phyloP scores from a whole-genome alignment of 1,140 invertebrate genomes.

The Mamestra configurata region DNA sequence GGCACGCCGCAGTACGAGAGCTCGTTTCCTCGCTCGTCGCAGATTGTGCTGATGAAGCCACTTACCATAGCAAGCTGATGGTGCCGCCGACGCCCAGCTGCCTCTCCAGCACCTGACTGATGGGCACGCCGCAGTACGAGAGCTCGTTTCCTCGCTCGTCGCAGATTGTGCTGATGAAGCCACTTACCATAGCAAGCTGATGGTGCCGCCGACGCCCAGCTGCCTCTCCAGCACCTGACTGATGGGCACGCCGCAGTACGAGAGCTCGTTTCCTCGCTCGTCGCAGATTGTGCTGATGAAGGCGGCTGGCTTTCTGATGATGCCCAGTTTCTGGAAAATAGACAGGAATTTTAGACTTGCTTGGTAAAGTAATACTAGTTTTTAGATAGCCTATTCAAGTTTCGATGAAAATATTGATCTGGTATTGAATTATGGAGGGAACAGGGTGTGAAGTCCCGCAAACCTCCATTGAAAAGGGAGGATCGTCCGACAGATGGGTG shows the following conservation, averaged over 20 bases:
- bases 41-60: too few relatives aligned
- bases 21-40: too few relatives aligned
- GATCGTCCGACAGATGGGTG: too few relatives aligned
- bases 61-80: conserved; percentile 96
- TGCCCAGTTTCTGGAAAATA: conserved; percentile 94
- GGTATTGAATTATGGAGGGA: too few relatives aligned
- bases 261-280: conserved; percentile 98
- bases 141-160: too few relatives aligned
- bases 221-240: conserved; percentile 96
- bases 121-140: conserved; percentile 96
- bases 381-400: too few relatives aligned
- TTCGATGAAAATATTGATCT: too few relatives aligned
- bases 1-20: too few relatives aligned
- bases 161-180: neutral
- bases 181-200: conserved; percentile 96
- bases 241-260: conserved; percentile 99
- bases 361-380: too few relatives aligned
- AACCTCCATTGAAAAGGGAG: too few relatives aligned
- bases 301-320: conserved; percentile 99
- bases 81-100: conserved; percentile 98
- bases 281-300: conserved; percentile 99
- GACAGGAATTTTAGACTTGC: neutral
- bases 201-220: conserved; percentile 98
- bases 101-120: neutral
- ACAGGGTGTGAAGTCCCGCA: too few relatives aligned